These are phyloP conservation scores for Turritopsis dohrnii DNA, from an alignment of 30 jellyfish, hydroid and myxozoan genomes.

Conservation along the genomic window DNA sequence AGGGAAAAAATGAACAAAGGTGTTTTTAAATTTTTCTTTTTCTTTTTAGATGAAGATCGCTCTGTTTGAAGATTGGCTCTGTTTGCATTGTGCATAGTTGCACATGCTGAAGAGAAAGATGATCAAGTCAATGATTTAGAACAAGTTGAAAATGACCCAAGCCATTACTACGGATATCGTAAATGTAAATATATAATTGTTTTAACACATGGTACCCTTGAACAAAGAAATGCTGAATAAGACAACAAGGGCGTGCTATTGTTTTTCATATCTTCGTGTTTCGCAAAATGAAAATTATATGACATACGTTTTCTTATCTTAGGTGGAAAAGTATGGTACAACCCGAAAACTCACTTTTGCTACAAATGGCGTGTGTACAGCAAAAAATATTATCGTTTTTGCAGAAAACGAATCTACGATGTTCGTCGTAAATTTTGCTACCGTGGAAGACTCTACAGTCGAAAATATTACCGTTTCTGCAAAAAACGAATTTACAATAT, in stretches of 20 bases:
- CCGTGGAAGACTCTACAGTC: not conserved
- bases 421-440: not conserved
- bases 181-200: no score
- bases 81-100: not conserved
- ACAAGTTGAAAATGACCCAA: not conserved
- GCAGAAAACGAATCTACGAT: not conserved
- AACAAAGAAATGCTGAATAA: no score
- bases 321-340: not conserved
- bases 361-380: not conserved
- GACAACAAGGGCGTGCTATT: no score
- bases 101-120: not conserved
- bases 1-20: no score
- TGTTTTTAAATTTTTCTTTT: not conserved
- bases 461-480: not conserved
- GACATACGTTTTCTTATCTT: not conserved
- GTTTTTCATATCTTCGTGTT: no score
- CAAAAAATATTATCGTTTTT: not conserved
- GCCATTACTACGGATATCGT: not conserved
- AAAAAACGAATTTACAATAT: not conserved
- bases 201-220: no score
- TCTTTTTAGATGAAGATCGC: not conserved
- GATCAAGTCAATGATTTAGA: not conserved
- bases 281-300: no score
- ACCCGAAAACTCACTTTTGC: not conserved
- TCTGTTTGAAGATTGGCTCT: not conserved